Base-by-base conservation (phyloP, 2,113 vertebrate genomes). In the Eretmochelys imbricata region DNA sequence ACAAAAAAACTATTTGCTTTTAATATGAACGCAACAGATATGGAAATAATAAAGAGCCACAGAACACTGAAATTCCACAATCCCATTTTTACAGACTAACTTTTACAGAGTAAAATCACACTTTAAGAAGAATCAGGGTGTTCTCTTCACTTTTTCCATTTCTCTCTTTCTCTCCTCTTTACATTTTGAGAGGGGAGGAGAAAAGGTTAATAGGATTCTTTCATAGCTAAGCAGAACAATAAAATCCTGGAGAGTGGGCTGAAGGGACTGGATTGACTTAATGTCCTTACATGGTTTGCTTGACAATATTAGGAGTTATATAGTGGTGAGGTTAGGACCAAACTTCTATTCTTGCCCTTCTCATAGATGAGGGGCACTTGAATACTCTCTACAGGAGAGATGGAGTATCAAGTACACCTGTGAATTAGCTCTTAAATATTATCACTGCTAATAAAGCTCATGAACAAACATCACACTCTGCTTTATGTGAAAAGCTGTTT, bases 401-500 rank as follows among this genome's bases (percentile, higher is more conserved):
- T 54, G 48, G 90, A 85, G 24, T 76, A 46, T 46, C 46, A 22
- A 76, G 22, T 25, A 46, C 22, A 38, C 72, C 38, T 46, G 72
- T 76, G 24, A 76, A 46, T 76, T 25, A 84, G n/a, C 7, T 80
- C 27, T 89, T 89, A 31, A 0, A 0, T 88, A 72, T 42, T 97
- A 91, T 87, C 7, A 46, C 13, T 92, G 89, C 48, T 79, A 80
- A 91, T 59, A 84, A 81, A 83, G 87, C 54, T 90, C 85, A 84
- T 48, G 12, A 48, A 48, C 42, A 78, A 78, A 78, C 13, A 78
- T 25, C 54, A 90, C 49, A 89, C 90, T 65, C 86, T 42, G 42
- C 59, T 81, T 85, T 85, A 14, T 38, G 89, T 93, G 84, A 95
- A 91, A 88, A 91, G 35, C 49, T 62, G 51, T 14, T 69, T 93